Conservation (phyloP, 2,113 vertebrate genomes). For the Mugil cephalus region DNA sequence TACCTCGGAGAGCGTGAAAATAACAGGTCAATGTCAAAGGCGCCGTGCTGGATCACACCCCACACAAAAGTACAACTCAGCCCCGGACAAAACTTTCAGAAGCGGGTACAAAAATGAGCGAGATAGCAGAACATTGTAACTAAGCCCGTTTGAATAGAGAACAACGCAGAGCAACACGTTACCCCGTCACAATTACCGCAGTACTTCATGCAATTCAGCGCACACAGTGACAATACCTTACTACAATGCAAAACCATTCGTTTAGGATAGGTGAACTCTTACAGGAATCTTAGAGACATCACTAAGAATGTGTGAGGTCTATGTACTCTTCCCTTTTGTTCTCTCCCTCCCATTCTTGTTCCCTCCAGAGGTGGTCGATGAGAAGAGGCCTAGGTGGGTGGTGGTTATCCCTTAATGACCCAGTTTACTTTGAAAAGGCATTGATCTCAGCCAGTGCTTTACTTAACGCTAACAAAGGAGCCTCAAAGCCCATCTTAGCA, state of each 20-base stretch:
- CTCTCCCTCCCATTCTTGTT: constrained; percentile 36
- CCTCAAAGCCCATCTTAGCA: constrained; percentile 52
- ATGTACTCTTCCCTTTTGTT: constrained; percentile 49
- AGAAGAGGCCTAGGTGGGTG: constrained; percentile 76
- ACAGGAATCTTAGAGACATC: constrained; percentile 23
- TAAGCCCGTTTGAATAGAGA: neutral
- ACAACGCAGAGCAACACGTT: neutral
- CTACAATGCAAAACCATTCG: constrained; percentile 15
- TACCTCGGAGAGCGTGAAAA: constrained; percentile 25
- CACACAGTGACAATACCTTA: neutral
- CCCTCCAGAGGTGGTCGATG: constrained; percentile 71
- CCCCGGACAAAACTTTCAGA: constrained; percentile 1
- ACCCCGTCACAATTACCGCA: neutral
- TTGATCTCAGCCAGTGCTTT: constrained; percentile 69
- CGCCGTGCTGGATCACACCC: constrained; percentile 1
- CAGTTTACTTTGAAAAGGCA: constrained; percentile 78
- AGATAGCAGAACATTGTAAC: neutral
- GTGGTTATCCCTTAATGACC: constrained; percentile 80
- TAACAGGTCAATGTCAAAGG: constrained; percentile 24
- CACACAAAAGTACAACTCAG: neutral
- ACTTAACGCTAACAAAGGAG: constrained; percentile 68
- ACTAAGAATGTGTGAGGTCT: constrained; percentile 51
- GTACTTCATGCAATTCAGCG: constrained; percentile 2
- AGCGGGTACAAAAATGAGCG: neutral
- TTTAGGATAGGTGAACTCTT: constrained; percentile 6